Evolutionary conservation across 2,113 vertebrate genomes (phyloP).

Genomic region (Alces alces): DNA sequence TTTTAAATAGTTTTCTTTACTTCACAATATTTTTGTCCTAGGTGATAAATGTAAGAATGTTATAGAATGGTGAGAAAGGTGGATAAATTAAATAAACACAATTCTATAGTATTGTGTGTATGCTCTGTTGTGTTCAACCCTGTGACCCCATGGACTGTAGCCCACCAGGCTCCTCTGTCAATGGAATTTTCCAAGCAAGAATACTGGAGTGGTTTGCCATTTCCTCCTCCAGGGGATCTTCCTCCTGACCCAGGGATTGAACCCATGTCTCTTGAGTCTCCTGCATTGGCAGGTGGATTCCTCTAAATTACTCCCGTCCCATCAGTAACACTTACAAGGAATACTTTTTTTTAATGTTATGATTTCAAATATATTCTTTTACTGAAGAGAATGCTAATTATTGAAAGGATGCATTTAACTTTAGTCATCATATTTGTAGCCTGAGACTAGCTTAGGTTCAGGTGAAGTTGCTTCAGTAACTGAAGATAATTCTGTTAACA

Average conservation of each 20-base stretch:
- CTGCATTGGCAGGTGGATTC: not conserved
- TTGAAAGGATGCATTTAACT: not conserved
- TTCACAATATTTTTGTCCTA: not conserved
- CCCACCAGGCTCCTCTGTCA: not conserved
- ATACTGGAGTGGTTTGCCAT: not conserved
- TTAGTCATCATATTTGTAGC: not conserved
- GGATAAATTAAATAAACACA: not conserved
- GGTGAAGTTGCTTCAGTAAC: not conserved
- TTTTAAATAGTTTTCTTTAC: not conserved
- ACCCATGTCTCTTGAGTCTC: not conserved
- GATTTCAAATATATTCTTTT: not conserved
- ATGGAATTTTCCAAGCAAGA: not conserved
- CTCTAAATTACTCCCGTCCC: not conserved
- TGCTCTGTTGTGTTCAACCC: not conserved
- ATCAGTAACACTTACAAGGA: not conserved
- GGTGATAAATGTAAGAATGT: not conserved
- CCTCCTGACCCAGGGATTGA: not conserved
- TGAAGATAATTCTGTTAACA: not conserved
- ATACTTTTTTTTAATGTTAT: not conserved
- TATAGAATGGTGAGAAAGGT: not conserved
- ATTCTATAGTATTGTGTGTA: not conserved
- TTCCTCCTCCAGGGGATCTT: not conserved
- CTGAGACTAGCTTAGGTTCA: not conserved
- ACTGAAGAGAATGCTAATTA: not conserved
- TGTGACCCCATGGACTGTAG: not conserved